These are phyloP conservation scores for Halcyon leucocephala DNA, from an alignment of 2,797 vertebrate species.

Conservation along the genomic window DNA sequence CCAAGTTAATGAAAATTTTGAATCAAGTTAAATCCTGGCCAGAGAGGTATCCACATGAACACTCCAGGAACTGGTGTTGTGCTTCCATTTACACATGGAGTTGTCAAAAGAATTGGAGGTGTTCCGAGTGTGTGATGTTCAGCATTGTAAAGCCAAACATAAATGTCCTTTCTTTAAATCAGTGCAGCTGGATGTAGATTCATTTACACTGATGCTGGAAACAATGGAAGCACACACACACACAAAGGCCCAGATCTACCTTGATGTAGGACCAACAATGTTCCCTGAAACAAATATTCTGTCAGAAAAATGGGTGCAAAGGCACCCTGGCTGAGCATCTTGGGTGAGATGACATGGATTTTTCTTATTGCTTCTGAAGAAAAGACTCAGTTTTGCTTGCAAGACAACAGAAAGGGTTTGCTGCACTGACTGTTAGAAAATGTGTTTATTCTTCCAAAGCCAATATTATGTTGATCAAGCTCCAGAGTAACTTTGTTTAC, in stretches of 20 bases:
- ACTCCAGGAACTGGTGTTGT: accelerated
- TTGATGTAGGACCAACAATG: background rate
- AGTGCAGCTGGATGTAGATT: background rate
- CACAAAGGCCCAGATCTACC: background rate
- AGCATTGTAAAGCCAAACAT: background rate
- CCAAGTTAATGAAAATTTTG: background rate
- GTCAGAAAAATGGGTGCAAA: background rate
- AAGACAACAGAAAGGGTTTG: background rate
- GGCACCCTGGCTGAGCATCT: background rate
- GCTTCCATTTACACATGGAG: background rate
- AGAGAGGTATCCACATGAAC: background rate
- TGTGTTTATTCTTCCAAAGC: conserved; percentile 34
- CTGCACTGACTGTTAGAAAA: background rate
- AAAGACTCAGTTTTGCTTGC: background rate
- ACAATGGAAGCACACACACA: accelerated
- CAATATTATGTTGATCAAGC: conserved; percentile 3
- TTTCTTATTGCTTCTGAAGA: background rate
- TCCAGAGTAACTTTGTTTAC: conserved; percentile 34
- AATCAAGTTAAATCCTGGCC: background rate
- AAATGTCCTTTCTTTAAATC: background rate
- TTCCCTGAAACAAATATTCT: background rate
- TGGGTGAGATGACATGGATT: background rate
- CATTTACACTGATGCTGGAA: background rate
- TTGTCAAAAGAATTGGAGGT: background rate
- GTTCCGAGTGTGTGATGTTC: accelerated